A percentile compares a stretch with the other conserved stretches of the same genome.
Evolutionary conservation across 2,113 vertebrate genomes (phyloP).

Genomic region (Salvator merianae): DNA sequence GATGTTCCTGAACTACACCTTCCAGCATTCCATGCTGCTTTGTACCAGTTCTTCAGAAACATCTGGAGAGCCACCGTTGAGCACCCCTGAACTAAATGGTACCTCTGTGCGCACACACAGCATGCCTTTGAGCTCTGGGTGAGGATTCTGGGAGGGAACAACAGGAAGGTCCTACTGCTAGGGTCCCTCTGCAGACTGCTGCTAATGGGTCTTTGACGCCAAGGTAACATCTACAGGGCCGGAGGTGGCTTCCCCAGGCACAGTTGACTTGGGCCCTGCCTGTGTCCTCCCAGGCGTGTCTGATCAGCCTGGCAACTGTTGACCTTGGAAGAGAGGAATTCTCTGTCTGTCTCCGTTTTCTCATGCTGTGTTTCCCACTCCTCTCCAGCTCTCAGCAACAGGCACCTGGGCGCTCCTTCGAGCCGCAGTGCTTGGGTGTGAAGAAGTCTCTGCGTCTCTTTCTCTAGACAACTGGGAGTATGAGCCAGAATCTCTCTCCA

Average conservation of each 20-base stretch:
- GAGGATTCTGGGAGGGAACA: not conserved
- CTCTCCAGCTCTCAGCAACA: not conserved
- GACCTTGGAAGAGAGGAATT: not conserved
- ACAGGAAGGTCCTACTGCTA: not conserved
- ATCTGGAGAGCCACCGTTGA: too few species aligned
- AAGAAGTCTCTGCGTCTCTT: not conserved
- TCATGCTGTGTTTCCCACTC: not conserved
- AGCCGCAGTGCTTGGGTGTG: not conserved
- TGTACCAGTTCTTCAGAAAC: too few species aligned
- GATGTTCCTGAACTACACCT: too few species aligned
- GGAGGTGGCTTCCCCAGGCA: too few species aligned
- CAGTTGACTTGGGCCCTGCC: too few species aligned
- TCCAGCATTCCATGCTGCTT: too few species aligned
- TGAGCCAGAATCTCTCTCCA: too few species aligned
- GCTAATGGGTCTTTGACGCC: too few species aligned
- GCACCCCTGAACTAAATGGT: not conserved
- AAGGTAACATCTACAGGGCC: too few species aligned
- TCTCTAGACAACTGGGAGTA: too few species aligned
- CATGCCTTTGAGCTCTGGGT: not conserved
- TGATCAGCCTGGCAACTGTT: not conserved
- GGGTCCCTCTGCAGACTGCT: not conserved
- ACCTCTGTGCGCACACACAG: not conserved
- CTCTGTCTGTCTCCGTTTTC: too few species aligned
- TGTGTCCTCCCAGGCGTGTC: not conserved
- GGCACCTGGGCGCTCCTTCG: not conserved